A percentile compares a stretch with the other conserved stretches of the same genome.
Evolutionary conservation across 2,797 vertebrate species (phyloP).

Genomic region (Kryptolebias ocellatus): DNA sequence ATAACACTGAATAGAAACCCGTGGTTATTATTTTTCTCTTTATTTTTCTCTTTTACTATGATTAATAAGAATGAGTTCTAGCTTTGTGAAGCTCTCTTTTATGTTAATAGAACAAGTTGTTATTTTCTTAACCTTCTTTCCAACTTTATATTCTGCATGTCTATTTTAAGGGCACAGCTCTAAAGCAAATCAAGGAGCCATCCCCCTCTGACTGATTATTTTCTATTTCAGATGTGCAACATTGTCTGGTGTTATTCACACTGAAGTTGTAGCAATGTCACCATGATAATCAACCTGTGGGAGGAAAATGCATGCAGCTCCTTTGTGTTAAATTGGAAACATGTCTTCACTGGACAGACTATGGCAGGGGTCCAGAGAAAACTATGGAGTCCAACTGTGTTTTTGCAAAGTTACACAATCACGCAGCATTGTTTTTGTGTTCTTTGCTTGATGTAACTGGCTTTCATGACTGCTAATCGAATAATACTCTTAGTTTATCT

Average conservation of each 20-base stretch:
- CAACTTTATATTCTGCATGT: not conserved
- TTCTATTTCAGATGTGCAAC: not conserved
- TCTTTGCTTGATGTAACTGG: not conserved
- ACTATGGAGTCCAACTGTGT: not conserved
- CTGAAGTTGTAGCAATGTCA: not conserved
- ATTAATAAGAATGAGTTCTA: not conserved
- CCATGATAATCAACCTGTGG: not conserved
- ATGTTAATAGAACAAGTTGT: not conserved
- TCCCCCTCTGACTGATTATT: not conserved
- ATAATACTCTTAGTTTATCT: not conserved
- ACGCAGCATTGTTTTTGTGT: not conserved
- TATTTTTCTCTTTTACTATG: not conserved
- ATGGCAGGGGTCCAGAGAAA: not conserved
- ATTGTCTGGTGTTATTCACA: constrained; percentile 2
- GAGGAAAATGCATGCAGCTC: not conserved
- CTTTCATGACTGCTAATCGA: not conserved
- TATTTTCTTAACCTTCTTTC: not conserved
- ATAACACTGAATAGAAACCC: not conserved
- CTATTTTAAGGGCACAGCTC: not conserved
- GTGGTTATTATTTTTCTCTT: not conserved
- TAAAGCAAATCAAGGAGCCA: not conserved
- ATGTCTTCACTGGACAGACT: not conserved
- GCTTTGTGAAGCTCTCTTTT: not conserved
- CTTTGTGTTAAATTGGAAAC: not conserved
- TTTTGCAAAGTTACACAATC: not conserved